Percentiles rank a stretch among this genome's conserved stretches.
Conservation (phyloP, 2,113 vertebrate genomes). For the Microtus ochrogaster region DNA sequence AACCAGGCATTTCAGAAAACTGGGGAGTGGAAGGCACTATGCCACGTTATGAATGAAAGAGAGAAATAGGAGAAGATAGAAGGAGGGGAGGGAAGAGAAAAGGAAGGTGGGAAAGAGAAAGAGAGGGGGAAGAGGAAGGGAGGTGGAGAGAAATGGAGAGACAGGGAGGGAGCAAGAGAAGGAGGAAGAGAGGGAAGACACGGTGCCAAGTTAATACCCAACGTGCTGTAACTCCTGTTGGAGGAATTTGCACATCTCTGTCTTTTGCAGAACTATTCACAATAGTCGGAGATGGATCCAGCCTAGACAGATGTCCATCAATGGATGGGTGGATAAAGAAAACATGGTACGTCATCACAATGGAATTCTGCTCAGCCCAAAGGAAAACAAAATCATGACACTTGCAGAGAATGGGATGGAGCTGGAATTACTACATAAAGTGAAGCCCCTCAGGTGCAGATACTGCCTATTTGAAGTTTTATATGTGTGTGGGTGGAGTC, state of each 20-base stretch:
- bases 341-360: not conserved
- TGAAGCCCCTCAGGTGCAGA: not conserved
- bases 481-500: not conserved
- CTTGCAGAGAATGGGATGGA: not conserved
- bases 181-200: not conserved
- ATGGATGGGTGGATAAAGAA: not conserved
- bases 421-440: not conserved
- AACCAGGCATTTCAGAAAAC: not conserved
- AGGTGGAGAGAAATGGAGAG: not conserved
- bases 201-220: not conserved
- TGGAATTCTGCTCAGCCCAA: not conserved
- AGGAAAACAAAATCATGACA: not conserved
- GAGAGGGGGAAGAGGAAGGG: no score
- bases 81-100: no score
- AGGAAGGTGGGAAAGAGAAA: not conserved
- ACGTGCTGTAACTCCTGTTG: not conserved
- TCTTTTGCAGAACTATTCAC: not conserved
- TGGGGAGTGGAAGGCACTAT: not conserved
- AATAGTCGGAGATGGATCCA: rapidly evolving
- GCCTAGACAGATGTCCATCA: not conserved
- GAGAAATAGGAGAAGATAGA: not conserved
- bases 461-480: not conserved
- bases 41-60: not conserved
- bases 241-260: not conserved
- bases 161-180: not conserved